Conservation (phyloP, 30 jellyfish, hydroid and myxozoan genomes). For the Hydractinia symbiolongicarpus region DNA sequence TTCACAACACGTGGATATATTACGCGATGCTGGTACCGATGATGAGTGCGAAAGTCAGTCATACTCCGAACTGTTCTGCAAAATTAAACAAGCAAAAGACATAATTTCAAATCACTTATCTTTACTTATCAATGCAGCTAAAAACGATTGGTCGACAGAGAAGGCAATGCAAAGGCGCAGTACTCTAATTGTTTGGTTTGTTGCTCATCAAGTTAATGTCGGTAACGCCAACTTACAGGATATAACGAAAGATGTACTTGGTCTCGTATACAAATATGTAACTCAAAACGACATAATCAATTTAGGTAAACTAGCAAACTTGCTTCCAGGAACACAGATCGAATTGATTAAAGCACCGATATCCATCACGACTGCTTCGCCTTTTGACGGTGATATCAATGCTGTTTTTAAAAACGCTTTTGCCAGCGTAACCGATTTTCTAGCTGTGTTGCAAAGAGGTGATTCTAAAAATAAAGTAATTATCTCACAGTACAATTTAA, state of each 20-base stretch:
- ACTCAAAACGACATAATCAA: neutral
- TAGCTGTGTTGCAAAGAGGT: neutral
- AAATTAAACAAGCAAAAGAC: constrained; percentile 2
- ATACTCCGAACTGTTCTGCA: constrained; percentile 9
- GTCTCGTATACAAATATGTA: neutral
- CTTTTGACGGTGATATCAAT: constrained; percentile 4
- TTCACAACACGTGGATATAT: neutral
- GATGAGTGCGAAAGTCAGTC: neutral
- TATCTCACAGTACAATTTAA: constrained; percentile 1
- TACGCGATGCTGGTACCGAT: constrained; percentile 1
- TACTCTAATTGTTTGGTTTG: constrained; percentile 5
- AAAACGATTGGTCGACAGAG: neutral
- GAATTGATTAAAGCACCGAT: constrained; percentile 1
- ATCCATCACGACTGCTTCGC: neutral
- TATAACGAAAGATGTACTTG: neutral
- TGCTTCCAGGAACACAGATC: neutral
- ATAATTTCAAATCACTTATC: neutral
- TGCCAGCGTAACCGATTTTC: neutral
- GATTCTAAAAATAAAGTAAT: constrained; percentile 16
- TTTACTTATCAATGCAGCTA: neutral
- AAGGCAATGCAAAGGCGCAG: neutral
- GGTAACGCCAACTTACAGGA: neutral
- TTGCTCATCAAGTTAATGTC: neutral
- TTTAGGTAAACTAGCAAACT: neutral
- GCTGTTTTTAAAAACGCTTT: constrained; percentile 1